Evolutionary conservation across 2,888 invertebrate genomes (phyloP), one percentile per base, ranked within the genome.

Genomic region (Apamea sordens): DNA sequence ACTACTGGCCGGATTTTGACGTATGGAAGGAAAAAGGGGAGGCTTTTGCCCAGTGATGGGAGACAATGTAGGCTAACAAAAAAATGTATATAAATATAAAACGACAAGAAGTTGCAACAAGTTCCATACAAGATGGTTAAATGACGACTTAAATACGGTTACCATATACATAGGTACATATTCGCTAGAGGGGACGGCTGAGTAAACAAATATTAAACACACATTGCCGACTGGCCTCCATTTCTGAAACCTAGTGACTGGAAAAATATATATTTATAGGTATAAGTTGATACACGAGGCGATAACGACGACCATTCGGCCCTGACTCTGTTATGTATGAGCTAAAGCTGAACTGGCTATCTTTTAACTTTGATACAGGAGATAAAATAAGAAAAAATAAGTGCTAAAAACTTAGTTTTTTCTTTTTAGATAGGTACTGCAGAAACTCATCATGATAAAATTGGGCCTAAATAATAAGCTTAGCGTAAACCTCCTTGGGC

Each of bases 301-400:
- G 82, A 82, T 80, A 75, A 59, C 32, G n/a, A 24, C 5, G 15
- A 13, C n/a, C 63, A 4, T 8, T 36, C n/a, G 80, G 11, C 71
- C 79, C 50, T 71, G 71, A 79, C 10, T 47, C 44, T 21, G 36
- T 73, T 76, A 15, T 65, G 21, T 73, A 36, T 53, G 3, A 4
- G 56, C 53, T 47, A 59, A 18, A 32, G 11, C 13, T 68, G 36
- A 59, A 15, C 36, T 50, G 13, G 8, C 3, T 65, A 77, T 59
- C 4, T 53, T 44, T 28, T 47, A 28, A 36, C 18, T 24, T 28
- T 24, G 28, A 1, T 15, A 13, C n/a, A n/a, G n/a, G 18, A 53
- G 32, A 53, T 44, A 50, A 59, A 18, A 44, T 21, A 32, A 13
- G 11, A 10, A 36, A 56, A n/a, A 50, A 50, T 50, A 50, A 10